phyloP scores from a whole-genome alignment of 2,888 invertebrate genomes.

The Morpho helenor region DNA sequence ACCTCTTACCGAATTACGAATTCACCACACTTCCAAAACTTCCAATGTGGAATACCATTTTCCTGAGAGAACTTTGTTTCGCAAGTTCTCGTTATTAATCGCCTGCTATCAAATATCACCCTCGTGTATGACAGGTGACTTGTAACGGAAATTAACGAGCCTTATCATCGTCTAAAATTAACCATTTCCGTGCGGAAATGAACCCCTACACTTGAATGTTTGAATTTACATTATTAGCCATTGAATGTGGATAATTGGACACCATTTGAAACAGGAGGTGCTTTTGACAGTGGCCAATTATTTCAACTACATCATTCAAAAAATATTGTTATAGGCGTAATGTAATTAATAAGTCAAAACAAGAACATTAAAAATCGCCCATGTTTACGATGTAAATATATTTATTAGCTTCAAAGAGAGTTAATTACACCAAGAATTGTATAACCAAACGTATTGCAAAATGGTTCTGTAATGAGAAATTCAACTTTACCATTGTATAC shows the following conservation, averaged over 20 bases:
- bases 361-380: no score
- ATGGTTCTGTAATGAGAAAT: background rate
- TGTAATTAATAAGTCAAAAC: no score
- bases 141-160: constrained; percentile 57
- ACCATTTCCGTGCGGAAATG: constrained; percentile 42
- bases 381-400: no score
- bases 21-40: no score
- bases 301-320: no score
- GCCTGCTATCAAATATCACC: background rate
- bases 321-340: no score
- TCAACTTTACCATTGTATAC: background rate
- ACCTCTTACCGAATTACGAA: no score
- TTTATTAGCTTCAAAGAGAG: no score
- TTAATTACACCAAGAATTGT: no score
- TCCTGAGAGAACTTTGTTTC: background rate
- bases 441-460: no score
- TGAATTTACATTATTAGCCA: constrained; percentile 23
- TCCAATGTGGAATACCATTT: no score
- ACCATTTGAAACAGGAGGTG: background rate
- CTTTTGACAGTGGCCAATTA: no score
- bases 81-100: background rate
- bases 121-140: constrained; percentile 44
- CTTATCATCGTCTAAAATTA: constrained; percentile 53
- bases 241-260: constrained; percentile 7
- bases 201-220: constrained; percentile 25